Percentiles rank a stretch among this genome's conserved stretches.
phyloP scores from a whole-genome alignment of 64 coral and sea anemone genomes.

The Astreopora myriophthalma region DNA sequence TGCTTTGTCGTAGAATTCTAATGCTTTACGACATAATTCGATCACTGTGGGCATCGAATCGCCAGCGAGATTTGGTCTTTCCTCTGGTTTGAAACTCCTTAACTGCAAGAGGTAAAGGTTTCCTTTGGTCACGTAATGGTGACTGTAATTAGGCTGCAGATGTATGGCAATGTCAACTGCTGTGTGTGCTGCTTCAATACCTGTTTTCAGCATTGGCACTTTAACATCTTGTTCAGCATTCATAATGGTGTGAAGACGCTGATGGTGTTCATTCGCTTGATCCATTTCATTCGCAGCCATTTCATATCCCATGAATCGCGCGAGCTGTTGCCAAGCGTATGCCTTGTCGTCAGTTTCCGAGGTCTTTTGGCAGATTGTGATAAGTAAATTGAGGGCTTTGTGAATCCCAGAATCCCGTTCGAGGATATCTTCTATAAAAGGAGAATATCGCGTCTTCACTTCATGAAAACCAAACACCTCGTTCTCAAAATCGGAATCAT shows the following conservation, averaged over 20 bases:
- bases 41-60: not conserved
- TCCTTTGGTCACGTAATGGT: slow-evolving; percentile 49
- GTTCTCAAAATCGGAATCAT: slow-evolving; percentile 5
- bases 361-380: slow-evolving; percentile 17
- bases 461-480: slow-evolving; percentile 7
- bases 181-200: slow-evolving; percentile 44
- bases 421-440: slow-evolving; percentile 21
- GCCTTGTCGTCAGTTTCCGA: slow-evolving; percentile 16
- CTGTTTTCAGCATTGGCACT: not conserved
- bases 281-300: slow-evolving; percentile 32
- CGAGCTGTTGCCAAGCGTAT: slow-evolving; percentile 54
- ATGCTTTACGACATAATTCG: slow-evolving; percentile 21
- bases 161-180: slow-evolving; percentile 47
- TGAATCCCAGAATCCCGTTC: not conserved
- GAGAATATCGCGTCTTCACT: slow-evolving; percentile 9
- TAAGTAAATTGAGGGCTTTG: slow-evolving; percentile 5
- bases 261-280: not conserved
- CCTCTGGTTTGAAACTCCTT: slow-evolving; percentile 2
- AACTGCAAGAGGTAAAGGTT: slow-evolving; percentile 32
- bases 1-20: slow-evolving; percentile 20
- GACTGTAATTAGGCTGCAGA: slow-evolving; percentile 10
- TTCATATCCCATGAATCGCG: slow-evolving; percentile 37
- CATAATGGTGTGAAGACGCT: not conserved
- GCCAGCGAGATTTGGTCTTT: not conserved
- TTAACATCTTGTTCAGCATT: not conserved